Evolutionary conservation across 1,140 invertebrate genomes (phyloP).

Genomic region (Phymorhynchus buccinoides): DNA sequence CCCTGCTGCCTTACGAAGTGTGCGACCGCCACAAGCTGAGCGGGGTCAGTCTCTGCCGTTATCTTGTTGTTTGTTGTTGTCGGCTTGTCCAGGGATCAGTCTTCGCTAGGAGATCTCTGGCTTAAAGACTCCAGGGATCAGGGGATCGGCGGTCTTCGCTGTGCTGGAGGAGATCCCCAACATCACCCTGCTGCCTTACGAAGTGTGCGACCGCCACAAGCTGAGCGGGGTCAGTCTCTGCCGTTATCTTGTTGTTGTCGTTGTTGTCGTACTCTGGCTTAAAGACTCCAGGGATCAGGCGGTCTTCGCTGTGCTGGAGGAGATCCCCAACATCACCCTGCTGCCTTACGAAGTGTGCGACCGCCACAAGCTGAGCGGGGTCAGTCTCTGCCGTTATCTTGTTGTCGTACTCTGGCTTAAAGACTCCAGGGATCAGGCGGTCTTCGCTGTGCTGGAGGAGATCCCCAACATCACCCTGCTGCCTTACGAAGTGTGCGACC

Average conservation of each 20-base stretch:
- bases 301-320: conserved; percentile 87
- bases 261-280: too few relatives aligned
- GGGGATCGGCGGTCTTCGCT: conserved; percentile 84
- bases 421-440: too few relatives aligned
- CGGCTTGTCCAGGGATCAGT: too few relatives aligned
- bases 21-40: conserved; percentile 51
- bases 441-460: conserved; percentile 88
- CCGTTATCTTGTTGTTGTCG: too few relatives aligned
- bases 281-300: too few relatives aligned
- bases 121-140: too few relatives aligned
- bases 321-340: conserved; percentile 76
- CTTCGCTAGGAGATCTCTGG: too few relatives aligned
- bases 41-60: conserved; percentile 55
- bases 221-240: conserved; percentile 57
- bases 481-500: conserved; percentile 60
- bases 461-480: conserved; percentile 72
- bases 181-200: conserved; percentile 61
- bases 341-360: conserved; percentile 62
- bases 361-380: conserved; percentile 52
- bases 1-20: conserved; percentile 61
- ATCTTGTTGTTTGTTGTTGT: too few relatives aligned
- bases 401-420: too few relatives aligned
- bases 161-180: conserved; percentile 85
- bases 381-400: conserved; percentile 50
- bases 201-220: conserved; percentile 53